Percentiles rank a stretch among this genome's conserved stretches.
These are phyloP conservation scores for Toxotes jaculatrix DNA, from an alignment of 2,113 vertebrate species.

Conservation along the genomic window DNA sequence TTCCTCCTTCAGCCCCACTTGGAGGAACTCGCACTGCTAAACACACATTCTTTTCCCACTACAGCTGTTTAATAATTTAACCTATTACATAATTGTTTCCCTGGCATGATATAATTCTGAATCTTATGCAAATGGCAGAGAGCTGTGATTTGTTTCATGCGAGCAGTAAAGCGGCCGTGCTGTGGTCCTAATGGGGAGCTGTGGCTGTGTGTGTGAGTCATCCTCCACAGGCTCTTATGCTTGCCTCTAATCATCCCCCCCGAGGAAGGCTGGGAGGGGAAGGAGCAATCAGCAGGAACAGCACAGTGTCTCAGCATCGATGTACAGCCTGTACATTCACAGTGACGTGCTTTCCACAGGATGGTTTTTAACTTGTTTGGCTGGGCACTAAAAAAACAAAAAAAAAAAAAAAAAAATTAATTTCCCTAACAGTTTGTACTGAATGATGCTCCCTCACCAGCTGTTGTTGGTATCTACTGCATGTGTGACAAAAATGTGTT, in stretches of 20 bases:
- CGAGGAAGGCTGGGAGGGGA: conserved; percentile 26
- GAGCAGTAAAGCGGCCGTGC: not conserved
- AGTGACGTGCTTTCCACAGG: not conserved
- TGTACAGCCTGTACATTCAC: not conserved
- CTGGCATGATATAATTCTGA: conserved; percentile 25
- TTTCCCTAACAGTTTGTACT: not conserved
- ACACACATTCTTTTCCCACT: conserved; percentile 18
- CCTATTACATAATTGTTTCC: conserved; percentile 40
- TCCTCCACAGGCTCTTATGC: conserved; percentile 30
- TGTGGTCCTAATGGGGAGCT: conserved; percentile 43
- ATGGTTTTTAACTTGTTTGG: not conserved
- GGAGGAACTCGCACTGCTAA: not conserved
- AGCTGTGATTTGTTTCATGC: conserved; percentile 31
- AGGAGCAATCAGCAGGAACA: conserved; percentile 31
- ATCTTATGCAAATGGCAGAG: conserved; percentile 23
- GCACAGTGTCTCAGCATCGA: conserved; percentile 10
- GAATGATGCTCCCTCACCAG: not conserved
- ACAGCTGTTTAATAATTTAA: conserved; percentile 55
- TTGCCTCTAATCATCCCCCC: conserved; percentile 44
- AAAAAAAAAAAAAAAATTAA: too few relatives aligned
- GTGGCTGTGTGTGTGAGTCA: conserved; percentile 48
- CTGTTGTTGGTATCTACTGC: not conserved
- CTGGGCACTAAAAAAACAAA: not conserved
- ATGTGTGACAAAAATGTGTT: not conserved
- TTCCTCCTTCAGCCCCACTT: not conserved